Percentiles rank a stretch among this genome's conserved stretches.
These are phyloP conservation scores for Oreamnos americanus DNA, from an alignment of 2,113 vertebrate genomes.

Conservation along the genomic window DNA sequence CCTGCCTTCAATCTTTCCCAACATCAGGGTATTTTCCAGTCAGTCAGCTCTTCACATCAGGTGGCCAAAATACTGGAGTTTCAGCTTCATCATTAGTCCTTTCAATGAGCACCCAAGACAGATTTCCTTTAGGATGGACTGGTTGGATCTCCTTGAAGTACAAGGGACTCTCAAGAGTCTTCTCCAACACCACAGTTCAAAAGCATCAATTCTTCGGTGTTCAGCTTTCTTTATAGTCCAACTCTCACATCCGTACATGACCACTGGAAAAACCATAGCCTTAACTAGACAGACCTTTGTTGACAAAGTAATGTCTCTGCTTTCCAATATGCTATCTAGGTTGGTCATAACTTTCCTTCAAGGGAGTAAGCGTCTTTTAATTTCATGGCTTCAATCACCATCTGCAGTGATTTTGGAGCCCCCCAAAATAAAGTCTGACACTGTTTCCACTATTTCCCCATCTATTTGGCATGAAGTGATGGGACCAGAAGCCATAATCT, in stretches of 20 bases:
- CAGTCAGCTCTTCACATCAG: neutral
- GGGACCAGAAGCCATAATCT: neutral
- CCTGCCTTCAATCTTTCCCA: neutral
- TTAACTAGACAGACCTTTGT: neutral
- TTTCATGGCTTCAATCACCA: neutral
- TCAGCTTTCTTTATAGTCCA: neutral
- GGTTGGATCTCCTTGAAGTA: neutral
- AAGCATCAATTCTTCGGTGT: neutral
- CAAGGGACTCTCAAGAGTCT: neutral
- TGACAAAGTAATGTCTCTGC: neutral
- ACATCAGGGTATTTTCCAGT: neutral
- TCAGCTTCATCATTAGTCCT: neutral
- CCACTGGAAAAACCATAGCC: neutral
- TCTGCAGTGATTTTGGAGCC: neutral
- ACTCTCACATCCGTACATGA: neutral
- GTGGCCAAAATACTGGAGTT: neutral
- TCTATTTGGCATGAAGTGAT: neutral
- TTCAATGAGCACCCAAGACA: neutral
- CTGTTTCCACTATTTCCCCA: neutral
- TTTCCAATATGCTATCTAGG: neutral
- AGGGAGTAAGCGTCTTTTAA: neutral
- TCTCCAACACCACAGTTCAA: neutral
- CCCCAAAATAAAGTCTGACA: accelerated
- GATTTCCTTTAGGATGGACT: neutral
- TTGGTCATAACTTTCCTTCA: neutral